Evolutionary conservation across 2,888 invertebrate genomes (phyloP).

Genomic region (Erpobdella octoculata): DNA sequence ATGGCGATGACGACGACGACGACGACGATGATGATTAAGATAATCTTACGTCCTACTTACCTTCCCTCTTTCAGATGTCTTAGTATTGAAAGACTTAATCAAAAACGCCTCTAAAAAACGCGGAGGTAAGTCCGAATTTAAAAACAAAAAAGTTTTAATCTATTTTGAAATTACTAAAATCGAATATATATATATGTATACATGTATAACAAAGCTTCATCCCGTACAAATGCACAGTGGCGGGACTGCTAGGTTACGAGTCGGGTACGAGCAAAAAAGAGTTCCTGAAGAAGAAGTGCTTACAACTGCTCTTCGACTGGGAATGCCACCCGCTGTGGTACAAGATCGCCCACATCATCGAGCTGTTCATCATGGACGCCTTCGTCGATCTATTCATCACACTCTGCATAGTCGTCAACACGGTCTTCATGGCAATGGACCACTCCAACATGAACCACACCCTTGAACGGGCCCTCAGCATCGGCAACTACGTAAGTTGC

Average conservation of each 20-base stretch:
- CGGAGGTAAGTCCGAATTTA: conserved; percentile 22
- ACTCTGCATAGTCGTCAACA: conserved; percentile 92
- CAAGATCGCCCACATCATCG: conserved; percentile 67
- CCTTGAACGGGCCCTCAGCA: conserved; percentile 70
- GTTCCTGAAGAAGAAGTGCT: conserved; percentile 43
- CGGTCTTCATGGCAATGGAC: conserved; percentile 92
- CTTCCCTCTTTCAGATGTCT: conserved; percentile 24
- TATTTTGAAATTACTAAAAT: neutral
- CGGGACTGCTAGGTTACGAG: conserved; percentile 26
- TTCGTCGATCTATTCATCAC: conserved; percentile 97
- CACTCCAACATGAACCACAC: conserved; percentile 85
- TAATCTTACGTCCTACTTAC: no score
- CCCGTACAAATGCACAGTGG: neutral
- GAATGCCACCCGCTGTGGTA: conserved; percentile 73
- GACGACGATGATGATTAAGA: neutral
- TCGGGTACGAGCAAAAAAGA: conserved; percentile 36
- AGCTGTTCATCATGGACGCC: conserved; percentile 90
- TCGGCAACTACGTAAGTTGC: conserved; percentile 82
- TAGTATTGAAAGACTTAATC: conserved; percentile 28
- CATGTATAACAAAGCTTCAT: no score
- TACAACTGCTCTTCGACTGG: conserved; percentile 59
- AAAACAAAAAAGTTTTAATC: no score
- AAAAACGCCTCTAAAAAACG: conserved; percentile 27
- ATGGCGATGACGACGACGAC: neutral
- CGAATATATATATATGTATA: no score